phyloP scores from a whole-genome alignment of 2,113 vertebrate species.

The Myxocyprinus asiaticus region DNA sequence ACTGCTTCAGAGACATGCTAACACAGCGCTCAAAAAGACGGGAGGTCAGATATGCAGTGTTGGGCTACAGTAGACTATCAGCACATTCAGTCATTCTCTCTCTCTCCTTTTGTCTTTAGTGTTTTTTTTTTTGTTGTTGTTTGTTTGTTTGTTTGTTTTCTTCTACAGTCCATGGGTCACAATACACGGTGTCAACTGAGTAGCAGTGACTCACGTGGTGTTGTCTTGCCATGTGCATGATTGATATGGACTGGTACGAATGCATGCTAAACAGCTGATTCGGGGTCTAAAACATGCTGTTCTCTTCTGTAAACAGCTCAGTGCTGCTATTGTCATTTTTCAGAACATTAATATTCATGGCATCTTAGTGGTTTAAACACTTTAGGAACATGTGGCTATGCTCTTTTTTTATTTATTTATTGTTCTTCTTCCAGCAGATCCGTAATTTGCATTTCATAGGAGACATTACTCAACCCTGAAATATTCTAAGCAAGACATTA shows the following conservation, averaged over 20 bases:
- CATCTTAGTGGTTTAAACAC: constrained; percentile 74
- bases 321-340: constrained; percentile 76
- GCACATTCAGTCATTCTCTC: constrained; percentile 1
- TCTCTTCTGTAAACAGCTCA: constrained; percentile 75
- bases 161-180: constrained; percentile 28
- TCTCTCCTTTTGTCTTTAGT: too few species aligned
- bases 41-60: constrained; percentile 27
- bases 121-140: neutral
- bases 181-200: constrained; percentile 42
- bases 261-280: constrained; percentile 65
- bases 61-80: constrained; percentile 7
- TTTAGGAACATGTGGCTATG: constrained; percentile 59
- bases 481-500: constrained; percentile 55
- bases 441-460: constrained; percentile 60
- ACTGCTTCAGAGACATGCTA: constrained; percentile 37
- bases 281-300: constrained; percentile 67
- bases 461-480: constrained; percentile 57
- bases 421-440: constrained; percentile 40
- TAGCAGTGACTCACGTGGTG: constrained; percentile 49
- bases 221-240: constrained; percentile 49
- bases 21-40: constrained; percentile 36
- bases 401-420: constrained; percentile 26
- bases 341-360: constrained; percentile 79
- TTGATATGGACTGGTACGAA: constrained; percentile 65
- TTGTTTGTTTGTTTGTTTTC: too few species aligned